A percentile compares a stretch with the other conserved stretches of the same genome.
Evolutionary conservation across 1,140 invertebrate genomes (phyloP).

Genomic region (Meloidogyne chitwoodi): DNA sequence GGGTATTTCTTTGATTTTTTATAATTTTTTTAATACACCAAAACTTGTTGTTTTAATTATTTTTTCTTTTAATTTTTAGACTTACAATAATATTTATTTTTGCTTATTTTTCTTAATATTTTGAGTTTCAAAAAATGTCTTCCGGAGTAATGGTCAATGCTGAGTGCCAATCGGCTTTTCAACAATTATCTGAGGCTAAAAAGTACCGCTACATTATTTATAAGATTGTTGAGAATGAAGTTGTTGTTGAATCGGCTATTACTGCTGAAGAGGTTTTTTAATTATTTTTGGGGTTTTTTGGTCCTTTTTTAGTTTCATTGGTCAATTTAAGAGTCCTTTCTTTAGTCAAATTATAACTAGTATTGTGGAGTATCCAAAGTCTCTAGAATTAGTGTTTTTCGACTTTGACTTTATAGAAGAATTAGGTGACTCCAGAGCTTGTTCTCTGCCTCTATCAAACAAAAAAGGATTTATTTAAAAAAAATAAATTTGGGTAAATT

Average conservation of each 20-base stretch:
- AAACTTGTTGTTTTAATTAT: background rate
- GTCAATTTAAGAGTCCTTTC: too few species aligned
- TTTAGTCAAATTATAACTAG: too few species aligned
- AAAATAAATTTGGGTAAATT: too few species aligned
- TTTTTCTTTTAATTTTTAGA: background rate
- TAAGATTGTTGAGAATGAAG: conserved; percentile 57
- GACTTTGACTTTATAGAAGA: too few species aligned
- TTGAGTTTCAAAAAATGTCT: conserved; percentile 28
- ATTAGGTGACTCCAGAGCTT: too few species aligned
- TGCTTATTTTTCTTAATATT: background rate
- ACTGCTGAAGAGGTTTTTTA: conserved; percentile 44
- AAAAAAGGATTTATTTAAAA: too few species aligned
- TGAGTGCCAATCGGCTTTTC: conserved; percentile 48
- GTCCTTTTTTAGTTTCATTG: too few species aligned
- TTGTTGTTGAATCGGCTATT: conserved; percentile 55
- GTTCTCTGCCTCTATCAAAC: too few species aligned
- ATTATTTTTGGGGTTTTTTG: background rate
- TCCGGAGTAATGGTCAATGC: conserved; percentile 49
- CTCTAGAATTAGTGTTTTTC: too few species aligned
- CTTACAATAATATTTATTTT: background rate
- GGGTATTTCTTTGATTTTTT: too few species aligned
- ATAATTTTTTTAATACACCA: too few species aligned
- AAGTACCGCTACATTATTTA: conserved; percentile 53
- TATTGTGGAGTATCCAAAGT: too few species aligned
- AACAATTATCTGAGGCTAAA: conserved; percentile 49